phyloP scores from a whole-genome alignment of 2,113 vertebrate genomes.

The Microcebus ravelobensis region DNA sequence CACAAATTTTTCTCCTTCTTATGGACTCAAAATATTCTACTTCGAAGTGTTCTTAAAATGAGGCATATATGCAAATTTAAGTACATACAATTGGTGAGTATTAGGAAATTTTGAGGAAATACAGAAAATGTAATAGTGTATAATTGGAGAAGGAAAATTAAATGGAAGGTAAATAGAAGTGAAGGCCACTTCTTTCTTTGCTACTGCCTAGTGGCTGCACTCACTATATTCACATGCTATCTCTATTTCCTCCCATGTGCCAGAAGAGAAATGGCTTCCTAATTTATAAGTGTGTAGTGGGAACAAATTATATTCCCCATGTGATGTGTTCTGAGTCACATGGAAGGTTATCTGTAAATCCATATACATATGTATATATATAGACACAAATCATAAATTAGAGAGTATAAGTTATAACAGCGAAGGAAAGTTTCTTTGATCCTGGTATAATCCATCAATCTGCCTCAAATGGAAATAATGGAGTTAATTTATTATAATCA shows the following conservation, averaged over 20 bases:
- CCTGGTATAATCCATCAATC: neutral
- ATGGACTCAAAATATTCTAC: neutral
- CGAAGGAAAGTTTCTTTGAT: neutral
- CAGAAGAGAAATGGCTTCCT: neutral
- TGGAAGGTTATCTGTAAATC: neutral
- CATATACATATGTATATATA: neutral
- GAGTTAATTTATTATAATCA: neutral
- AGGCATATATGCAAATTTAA: neutral
- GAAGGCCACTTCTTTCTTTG: neutral
- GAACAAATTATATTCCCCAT: neutral
- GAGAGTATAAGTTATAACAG: neutral
- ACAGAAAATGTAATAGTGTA: neutral
- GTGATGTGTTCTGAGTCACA: neutral
- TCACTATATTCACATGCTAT: neutral
- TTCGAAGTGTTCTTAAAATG: neutral
- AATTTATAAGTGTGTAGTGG: neutral
- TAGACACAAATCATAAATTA: neutral
- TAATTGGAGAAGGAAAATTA: slow-evolving; percentile 8
- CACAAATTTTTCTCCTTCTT: neutral
- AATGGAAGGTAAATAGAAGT: neutral
- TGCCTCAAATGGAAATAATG: neutral
- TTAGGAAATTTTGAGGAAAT: slow-evolving; percentile 1
- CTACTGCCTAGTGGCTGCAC: neutral
- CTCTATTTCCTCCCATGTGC: neutral
- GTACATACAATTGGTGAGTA: neutral